Evolutionary conservation across 2,888 invertebrate genomes (phyloP).

Genomic region (Sphecodes monilicornis): DNA sequence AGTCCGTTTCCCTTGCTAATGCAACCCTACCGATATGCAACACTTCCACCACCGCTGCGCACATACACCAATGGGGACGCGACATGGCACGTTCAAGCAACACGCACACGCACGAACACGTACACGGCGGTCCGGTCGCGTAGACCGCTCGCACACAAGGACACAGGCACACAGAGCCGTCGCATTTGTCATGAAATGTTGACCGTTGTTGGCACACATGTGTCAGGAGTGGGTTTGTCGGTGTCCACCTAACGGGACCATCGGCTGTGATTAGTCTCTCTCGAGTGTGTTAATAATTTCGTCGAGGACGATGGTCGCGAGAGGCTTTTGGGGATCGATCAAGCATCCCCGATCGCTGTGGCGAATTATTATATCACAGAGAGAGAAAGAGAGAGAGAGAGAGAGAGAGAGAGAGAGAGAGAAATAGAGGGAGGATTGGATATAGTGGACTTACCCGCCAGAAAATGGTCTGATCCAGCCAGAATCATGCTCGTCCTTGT

Average conservation of each 20-base stretch:
- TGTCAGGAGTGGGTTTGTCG: background rate
- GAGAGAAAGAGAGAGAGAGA: background rate
- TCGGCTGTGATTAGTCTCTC: background rate
- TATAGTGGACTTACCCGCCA: constrained; percentile 84
- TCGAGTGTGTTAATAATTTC: constrained; percentile 1
- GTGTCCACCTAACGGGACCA: background rate
- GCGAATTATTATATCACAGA: background rate
- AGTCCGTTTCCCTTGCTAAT: background rate
- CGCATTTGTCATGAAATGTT: background rate
- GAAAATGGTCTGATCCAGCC: constrained; percentile 84
- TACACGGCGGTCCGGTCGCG: background rate
- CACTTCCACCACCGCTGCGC: constrained; percentile 4
- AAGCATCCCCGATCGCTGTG: background rate
- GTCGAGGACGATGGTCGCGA: background rate
- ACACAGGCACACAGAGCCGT: background rate
- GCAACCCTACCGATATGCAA: background rate
- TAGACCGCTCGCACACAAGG: background rate
- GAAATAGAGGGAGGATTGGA: background rate
- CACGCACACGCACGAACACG: background rate
- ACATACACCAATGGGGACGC: background rate
- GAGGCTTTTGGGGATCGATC: background rate
- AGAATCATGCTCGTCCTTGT: constrained; percentile 82
- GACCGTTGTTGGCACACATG: constrained; percentile 3
- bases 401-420: too few species aligned
- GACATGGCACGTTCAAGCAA: background rate